Base-by-base conservation (phyloP, 2,888 invertebrate genomes). In the Melanostoma scalare region DNA sequence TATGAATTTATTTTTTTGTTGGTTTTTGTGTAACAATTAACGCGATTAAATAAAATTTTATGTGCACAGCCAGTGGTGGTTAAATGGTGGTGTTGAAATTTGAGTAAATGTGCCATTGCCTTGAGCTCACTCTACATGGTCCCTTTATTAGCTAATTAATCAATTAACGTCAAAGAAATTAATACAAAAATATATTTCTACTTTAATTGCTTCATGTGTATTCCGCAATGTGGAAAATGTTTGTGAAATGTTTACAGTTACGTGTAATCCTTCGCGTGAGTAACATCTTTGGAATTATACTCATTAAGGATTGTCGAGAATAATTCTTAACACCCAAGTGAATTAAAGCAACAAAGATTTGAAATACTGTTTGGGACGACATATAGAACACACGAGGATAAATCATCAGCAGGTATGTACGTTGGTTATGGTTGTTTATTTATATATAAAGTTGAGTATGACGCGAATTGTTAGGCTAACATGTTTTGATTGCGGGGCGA, bases 41-140 rank as follows among this genome's bases (percentile, higher is more conserved):
- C 20, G 44, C 46, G 68, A 69, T 80, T 71, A 80, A 74, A 58
- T 75, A 58, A 75, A 65, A 63, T 65, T 71, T 58, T 65, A 36
- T 58, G 38, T 61, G 46, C 36, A 50, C 50, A 63, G 50, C 63
- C 63, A 31, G 5, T 8, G 3, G 52, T 52, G 60, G 52, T 61
- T 63, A 48, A 68, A 61, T 36, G 46, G 46, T 40, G 53, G 58
- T 55, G 35, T 30, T 46, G 20, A 40, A 42, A 77, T 40, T 68
- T 40, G 63, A 53, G 67, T 63, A 72, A 77, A 61, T 33, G 68
- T 10, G 73, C 50, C 20, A 67, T 40, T 63, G 68, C 61, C 42
- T 9, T 3, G 6, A 46, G 40, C 10, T 46, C 10, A 58, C 36
- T 73, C 78, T 36, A 68, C 63, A 55, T 68, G 68, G 53, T 58